Evolutionary conservation across 2,797 vertebrate genomes (phyloP).

Genomic region (Passerculus sandwichensis): DNA sequence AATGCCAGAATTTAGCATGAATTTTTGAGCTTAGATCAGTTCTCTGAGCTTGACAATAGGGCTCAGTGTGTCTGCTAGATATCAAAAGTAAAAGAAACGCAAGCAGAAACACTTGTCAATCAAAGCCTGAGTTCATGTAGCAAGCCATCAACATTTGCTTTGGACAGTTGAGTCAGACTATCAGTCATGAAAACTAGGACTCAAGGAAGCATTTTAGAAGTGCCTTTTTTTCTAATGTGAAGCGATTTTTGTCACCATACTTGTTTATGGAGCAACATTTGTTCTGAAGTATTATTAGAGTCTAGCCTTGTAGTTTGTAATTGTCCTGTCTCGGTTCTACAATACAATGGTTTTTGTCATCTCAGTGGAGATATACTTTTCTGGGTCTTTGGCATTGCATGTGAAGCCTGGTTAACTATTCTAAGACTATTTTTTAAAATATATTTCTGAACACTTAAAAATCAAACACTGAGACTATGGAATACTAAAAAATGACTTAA

Average conservation of each 20-base stretch:
- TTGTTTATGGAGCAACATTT: neutral
- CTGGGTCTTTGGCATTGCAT: neutral
- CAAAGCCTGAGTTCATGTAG: neutral
- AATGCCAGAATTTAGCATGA: neutral
- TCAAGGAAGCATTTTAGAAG: neutral
- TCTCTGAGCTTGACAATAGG: neutral
- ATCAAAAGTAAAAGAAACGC: neutral
- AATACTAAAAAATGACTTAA: neutral
- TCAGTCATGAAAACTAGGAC: neutral
- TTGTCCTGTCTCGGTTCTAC: neutral
- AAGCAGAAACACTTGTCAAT: neutral
- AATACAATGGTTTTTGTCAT: neutral
- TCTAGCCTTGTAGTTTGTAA: neutral
- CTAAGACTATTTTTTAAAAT: neutral
- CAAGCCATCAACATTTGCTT: neutral
- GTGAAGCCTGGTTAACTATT: neutral
- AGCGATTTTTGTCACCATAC: neutral
- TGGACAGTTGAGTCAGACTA: neutral
- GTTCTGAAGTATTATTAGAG: neutral
- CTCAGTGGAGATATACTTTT: neutral
- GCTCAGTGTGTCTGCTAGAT: rapidly evolving
- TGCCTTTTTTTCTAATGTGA: neutral
- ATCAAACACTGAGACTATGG: neutral
- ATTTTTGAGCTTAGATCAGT: neutral
- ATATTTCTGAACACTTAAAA: neutral